Evolutionary conservation across 2,888 invertebrate species (phyloP).

Genomic region (Nomada lathburiana): DNA sequence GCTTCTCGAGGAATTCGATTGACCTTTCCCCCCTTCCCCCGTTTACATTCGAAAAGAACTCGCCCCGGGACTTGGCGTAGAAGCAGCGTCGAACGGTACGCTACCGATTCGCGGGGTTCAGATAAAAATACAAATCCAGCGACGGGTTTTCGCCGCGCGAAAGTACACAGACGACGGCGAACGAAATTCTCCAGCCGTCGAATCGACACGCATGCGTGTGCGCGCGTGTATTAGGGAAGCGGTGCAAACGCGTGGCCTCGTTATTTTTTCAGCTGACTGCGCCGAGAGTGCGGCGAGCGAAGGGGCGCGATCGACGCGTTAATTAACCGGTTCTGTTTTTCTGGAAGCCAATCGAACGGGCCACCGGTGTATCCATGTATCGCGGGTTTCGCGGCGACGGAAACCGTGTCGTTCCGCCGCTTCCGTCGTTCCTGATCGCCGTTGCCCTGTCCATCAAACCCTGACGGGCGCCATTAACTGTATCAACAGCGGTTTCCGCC

Average conservation of each 20-base stretch:
- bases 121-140: neutral
- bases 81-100: no score
- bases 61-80: no score
- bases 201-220: slow-evolving; percentile 32
- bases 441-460: slow-evolving; percentile 64
- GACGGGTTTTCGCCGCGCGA: neutral
- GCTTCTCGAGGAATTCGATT: no score
- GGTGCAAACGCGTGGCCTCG: slow-evolving; percentile 61
- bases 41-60: no score
- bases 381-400: slow-evolving; percentile 49
- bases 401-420: slow-evolving; percentile 3
- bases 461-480: slow-evolving; percentile 71
- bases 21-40: no score
- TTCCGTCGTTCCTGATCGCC: slow-evolving; percentile 57
- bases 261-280: slow-evolving; percentile 80
- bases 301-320: slow-evolving; percentile 63
- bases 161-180: slow-evolving; percentile 1
- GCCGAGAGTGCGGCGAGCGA: slow-evolving; percentile 47
- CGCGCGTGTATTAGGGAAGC: slow-evolving; percentile 5
- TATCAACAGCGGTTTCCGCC: slow-evolving; percentile 73
- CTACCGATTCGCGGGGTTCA: neutral
- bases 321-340: slow-evolving; percentile 79
- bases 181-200: slow-evolving; percentile 9
- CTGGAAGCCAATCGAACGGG: slow-evolving; percentile 77
- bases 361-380: slow-evolving; percentile 55